Percentiles rank a stretch among this genome's conserved stretches.
Evolutionary conservation across 2,888 invertebrate genomes (phyloP).

Genomic region (Drosophila monieri): DNA sequence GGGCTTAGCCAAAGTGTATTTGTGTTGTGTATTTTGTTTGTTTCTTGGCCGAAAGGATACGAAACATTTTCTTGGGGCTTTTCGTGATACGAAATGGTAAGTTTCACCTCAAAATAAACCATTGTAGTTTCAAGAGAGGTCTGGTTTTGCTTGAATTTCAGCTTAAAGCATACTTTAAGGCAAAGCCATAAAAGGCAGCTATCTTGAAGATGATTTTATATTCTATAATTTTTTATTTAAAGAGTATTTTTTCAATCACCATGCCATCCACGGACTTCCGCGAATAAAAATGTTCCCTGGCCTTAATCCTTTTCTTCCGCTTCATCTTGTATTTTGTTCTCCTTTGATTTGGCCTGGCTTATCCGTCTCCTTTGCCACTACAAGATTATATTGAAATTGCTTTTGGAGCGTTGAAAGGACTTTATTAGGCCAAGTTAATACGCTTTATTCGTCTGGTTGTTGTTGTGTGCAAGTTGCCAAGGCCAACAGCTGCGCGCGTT

Average conservation of each 20-base stretch:
- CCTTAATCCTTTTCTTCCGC: conserved; percentile 16
- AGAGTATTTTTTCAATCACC: conserved; percentile 1
- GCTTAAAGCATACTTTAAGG: background rate
- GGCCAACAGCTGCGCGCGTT: conserved; percentile 41
- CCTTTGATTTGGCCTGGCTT: conserved; percentile 22
- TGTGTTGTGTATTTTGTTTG: conserved; percentile 41
- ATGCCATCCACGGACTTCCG: background rate
- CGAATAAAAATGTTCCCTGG: background rate
- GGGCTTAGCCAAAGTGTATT: conserved; percentile 53
- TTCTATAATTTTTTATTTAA: background rate
- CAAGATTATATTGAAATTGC: conserved; percentile 53
- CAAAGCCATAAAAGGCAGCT: background rate
- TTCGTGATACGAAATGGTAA: background rate
- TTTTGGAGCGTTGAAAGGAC: conserved; percentile 42
- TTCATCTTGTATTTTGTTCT: conserved; percentile 19
- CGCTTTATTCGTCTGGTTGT: conserved; percentile 6
- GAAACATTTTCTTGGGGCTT: background rate
- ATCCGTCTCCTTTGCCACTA: conserved; percentile 15
- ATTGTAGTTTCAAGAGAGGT: background rate
- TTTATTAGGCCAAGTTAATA: conserved; percentile 47
- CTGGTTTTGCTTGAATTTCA: background rate
- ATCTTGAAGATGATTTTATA: background rate
- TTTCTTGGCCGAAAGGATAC: conserved; percentile 20
- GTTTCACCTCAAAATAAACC: background rate
- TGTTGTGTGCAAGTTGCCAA: conserved; percentile 15